phyloP scores from a whole-genome alignment of 2,113 vertebrate genomes.

The Chaenocephalus aceratus region DNA sequence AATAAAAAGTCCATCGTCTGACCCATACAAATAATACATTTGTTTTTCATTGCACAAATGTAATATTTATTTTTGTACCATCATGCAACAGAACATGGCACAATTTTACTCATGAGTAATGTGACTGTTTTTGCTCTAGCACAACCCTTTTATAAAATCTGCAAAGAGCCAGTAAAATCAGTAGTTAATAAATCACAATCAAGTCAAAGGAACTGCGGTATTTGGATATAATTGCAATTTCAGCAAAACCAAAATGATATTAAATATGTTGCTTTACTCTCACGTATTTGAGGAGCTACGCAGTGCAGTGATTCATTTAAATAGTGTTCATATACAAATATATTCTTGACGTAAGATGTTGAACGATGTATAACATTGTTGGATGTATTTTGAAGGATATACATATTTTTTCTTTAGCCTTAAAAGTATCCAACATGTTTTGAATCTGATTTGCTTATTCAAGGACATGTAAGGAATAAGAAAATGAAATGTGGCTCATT shows the following conservation, averaged over 20 bases:
- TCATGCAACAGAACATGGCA: neutral
- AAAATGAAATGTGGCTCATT: slow-evolving; percentile 18
- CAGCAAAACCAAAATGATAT: neutral
- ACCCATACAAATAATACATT: slow-evolving; percentile 7
- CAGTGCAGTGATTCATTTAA: neutral
- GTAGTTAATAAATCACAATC: slow-evolving; percentile 21
- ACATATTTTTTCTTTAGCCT: no score
- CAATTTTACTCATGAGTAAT: neutral
- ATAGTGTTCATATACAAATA: neutral
- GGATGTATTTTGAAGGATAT: neutral
- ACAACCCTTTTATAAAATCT: slow-evolving; percentile 4
- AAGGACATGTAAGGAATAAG: neutral
- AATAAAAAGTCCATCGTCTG: slow-evolving; percentile 14
- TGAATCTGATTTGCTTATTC: neutral
- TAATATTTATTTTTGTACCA: slow-evolving; percentile 1
- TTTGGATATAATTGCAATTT: slow-evolving; percentile 28
- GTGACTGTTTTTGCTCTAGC: neutral
- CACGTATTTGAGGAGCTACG: neutral
- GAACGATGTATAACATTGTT: neutral
- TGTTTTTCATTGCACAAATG: neutral
- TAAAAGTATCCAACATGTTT: neutral
- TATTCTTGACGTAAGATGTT: neutral
- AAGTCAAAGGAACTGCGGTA: slow-evolving; percentile 10
- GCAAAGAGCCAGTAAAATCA: slow-evolving; percentile 29
- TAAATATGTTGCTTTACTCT: neutral